Base-by-base conservation (phyloP, 2,797 vertebrate genomes). In the Coranthus polyacanthus region DNA sequence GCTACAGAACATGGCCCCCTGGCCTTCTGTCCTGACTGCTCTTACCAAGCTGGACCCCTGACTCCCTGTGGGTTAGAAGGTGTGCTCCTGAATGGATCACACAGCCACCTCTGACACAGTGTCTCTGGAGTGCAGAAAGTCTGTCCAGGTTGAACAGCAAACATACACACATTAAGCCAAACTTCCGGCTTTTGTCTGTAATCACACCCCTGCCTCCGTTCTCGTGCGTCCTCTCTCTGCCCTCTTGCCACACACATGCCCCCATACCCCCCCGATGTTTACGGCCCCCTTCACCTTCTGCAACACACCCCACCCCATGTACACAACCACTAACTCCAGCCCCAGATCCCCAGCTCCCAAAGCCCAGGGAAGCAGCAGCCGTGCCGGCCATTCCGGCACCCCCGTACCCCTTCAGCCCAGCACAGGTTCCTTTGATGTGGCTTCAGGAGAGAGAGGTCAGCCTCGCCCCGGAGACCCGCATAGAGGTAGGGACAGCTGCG, bases 401-500 rank as follows among this genome's bases (percentile, higher is more conserved):
- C 81, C 71, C 39, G 36, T 63, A 79, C 85, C 81, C 77, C 78
- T 72, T 53, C 69, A 72, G 66, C 69, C 69, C 52, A 16, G 84
- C 87, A 86, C 84, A 8, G 68, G 59, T 69, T 86, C 83, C 88
- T 92, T 92, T 92, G 91, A 92, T 90, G 88, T 82, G 72, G 64
- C 84, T 91, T 76, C 82, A 85, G 75, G 85, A 90, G 81, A 86
- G 87, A 76, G 91, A 85, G 88, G 91, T 89, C 88, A 88, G 85
- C 81, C 70, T 68, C 49, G 80, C 91, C 88, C 91, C 4, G 63
- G 91, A 92, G 91, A 91, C 87, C 79, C 2, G 43, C 82, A 79
- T 75, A 73, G 86, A 91, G 88, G 86, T 90, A 90, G 78, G 86
- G 90, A 90, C 91, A 92, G 91, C 91, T 92, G 91, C 87, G 88